phyloP scores from a whole-genome alignment of 2,888 invertebrate genomes.

The Drosophila neotestacea region DNA sequence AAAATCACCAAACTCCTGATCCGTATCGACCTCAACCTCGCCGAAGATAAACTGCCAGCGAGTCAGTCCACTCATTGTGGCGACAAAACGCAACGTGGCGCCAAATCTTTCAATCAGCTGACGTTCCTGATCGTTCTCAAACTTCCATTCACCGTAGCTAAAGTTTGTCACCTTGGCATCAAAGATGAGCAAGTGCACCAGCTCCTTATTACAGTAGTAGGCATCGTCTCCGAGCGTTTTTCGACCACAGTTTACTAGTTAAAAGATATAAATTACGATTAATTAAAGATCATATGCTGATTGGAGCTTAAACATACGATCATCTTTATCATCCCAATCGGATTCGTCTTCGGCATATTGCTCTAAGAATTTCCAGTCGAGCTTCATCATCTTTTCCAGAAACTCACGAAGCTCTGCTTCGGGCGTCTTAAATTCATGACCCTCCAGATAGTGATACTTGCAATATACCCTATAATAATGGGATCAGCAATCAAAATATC shows the following conservation, averaged over 20 bases:
- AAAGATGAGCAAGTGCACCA: conserved; percentile 93
- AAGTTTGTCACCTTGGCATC: conserved; percentile 91
- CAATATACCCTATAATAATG: conserved; percentile 90
- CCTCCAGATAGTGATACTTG: conserved; percentile 93
- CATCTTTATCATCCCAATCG: conserved; percentile 79
- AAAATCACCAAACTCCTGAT: conserved; percentile 90
- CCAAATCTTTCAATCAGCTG: conserved; percentile 89
- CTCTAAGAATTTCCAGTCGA: conserved; percentile 88
- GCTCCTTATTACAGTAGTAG: conserved; percentile 93
- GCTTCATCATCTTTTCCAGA: conserved; percentile 88
- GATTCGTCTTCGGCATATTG: conserved; percentile 86
- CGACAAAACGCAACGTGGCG: conserved; percentile 92
- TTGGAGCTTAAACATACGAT: conserved; percentile 65
- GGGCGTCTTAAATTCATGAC: conserved; percentile 90
- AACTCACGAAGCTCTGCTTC: conserved; percentile 92
- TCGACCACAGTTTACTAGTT: conserved; percentile 88
- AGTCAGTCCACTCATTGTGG: conserved; percentile 95
- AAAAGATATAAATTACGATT: not conserved
- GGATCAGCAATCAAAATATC: not conserved
- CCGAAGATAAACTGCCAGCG: conserved; percentile 92
- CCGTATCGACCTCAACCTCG: conserved; percentile 86
- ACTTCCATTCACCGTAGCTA: conserved; percentile 87
- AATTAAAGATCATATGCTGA: conserved; percentile 8
- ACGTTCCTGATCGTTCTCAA: conserved; percentile 86
- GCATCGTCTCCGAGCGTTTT: conserved; percentile 89